Base-by-base conservation (phyloP, 2,113 vertebrate species). In the Scolopax mira region DNA sequence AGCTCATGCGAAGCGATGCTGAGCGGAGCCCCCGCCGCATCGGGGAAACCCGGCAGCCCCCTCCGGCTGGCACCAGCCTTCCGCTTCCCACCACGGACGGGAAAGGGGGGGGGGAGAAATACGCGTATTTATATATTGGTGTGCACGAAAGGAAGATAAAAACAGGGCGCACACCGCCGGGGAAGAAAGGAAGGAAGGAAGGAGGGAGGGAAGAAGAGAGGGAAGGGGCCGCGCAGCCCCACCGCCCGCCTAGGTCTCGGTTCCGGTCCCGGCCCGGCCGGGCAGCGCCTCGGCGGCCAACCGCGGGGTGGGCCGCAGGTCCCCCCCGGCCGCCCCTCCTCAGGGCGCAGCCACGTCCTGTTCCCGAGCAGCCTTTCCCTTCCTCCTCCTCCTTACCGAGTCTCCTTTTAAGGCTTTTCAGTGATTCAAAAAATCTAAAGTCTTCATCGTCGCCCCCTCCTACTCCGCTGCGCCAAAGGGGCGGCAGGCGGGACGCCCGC, bases 1-100 rank as follows among this genome's bases (percentile, higher is more conserved):
- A 97, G 90, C 94, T 96, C 96, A 96, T 97, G 98, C 97, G 97
- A 96, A 94, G 75, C 89, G 97, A 97, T 94, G 97, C 97, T 79
- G 96, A 93, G 96, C 88, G 85, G 90, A 96, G 97, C 94, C 97
- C 97, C 97, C 93, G 85, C 87, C 95, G 97, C 97, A 97, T 95
- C 97, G 82, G 78, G 71, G 49, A 87, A 95, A 96, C 64, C 73
- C 65, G 77, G 79, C 90, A 97, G 96, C 95, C 94, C 90, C 77
- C 84, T 85, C 39, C 85, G 89, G 91, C 93, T 46, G 41, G 85
- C 96, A 94, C 88, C 88, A 48, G 97, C 96, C 62, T 57, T 88
- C 79, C 92, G 30, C 94, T 95, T 89, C 95, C 96, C 92, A 62
- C 46, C 61, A 66, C 88, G 81, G 70, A 86, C 30, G 83, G 82